These are phyloP conservation scores for Conus ventricosus DNA, from an alignment of 1,140 invertebrate genomes.

Conservation along the genomic window DNA sequence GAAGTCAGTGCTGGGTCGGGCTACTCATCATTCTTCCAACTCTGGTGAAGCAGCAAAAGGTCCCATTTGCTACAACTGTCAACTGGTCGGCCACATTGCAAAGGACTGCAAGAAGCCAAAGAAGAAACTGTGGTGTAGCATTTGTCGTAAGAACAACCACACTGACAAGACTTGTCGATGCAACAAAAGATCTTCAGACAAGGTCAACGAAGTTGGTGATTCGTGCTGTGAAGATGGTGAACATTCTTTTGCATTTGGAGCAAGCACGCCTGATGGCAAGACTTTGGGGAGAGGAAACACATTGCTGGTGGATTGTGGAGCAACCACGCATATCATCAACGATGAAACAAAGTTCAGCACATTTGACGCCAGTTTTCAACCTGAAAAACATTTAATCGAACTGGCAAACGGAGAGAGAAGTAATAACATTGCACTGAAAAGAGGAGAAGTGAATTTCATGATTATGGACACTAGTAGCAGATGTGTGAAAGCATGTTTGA, in stretches of 20 bases:
- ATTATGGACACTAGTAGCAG: not conserved
- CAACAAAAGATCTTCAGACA: not conserved
- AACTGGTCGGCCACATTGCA: not conserved
- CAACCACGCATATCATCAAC: not conserved
- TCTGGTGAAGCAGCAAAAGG: not conserved
- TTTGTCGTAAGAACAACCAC: slow-evolving; percentile 17
- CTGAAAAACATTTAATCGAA: not conserved
- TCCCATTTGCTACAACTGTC: slow-evolving; percentile 7
- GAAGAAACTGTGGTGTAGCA: slow-evolving; percentile 21
- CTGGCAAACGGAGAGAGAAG: not conserved
- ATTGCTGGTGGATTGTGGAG: not conserved
- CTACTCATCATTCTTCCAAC: not conserved
- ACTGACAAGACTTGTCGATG: slow-evolving; percentile 10
- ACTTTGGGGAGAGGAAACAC: not conserved
- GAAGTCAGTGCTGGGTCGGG: not conserved
- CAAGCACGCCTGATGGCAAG: not conserved
- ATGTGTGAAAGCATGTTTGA: slow-evolving; percentile 18
- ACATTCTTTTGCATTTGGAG: not conserved
- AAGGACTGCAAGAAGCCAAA: not conserved
- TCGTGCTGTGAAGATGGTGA: not conserved
- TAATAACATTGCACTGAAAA: not conserved
- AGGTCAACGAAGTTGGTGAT: not conserved
- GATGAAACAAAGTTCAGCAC: not conserved
- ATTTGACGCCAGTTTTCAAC: not conserved
- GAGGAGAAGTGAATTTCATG: not conserved